These are phyloP conservation scores for Rhinoptilus africanus DNA, from an alignment of 2,113 vertebrate genomes.

Conservation along the genomic window DNA sequence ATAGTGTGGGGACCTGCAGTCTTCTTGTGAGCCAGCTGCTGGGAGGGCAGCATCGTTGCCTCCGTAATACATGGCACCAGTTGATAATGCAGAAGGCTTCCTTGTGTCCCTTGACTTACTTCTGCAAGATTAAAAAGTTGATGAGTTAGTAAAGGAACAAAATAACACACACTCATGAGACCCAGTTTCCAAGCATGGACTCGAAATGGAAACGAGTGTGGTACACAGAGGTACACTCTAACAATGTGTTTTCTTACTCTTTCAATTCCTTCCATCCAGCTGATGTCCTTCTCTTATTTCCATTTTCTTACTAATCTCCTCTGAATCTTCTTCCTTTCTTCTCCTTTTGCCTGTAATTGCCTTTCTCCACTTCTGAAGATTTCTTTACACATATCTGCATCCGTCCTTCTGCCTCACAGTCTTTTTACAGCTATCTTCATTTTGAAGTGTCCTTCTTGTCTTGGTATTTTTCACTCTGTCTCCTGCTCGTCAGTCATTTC, in stretches of 20 bases:
- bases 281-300: background rate
- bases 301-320: background rate
- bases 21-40: background rate
- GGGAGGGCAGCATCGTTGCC: background rate
- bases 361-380: background rate
- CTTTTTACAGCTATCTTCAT: background rate
- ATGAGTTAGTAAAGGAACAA: background rate
- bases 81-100: background rate
- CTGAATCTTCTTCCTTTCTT: background rate
- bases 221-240: background rate
- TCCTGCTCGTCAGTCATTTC: background rate
- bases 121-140: background rate
- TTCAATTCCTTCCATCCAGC: background rate
- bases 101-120: background rate
- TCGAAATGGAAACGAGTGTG: background rate
- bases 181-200: background rate
- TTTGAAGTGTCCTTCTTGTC: background rate
- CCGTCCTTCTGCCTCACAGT: background rate
- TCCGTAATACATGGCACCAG: background rate
- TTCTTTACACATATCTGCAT: background rate
- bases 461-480: background rate
- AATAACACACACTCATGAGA: background rate
- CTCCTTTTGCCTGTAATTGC: background rate
- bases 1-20: background rate
- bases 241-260: background rate